phyloP scores from a whole-genome alignment of 2,888 invertebrate species.

The Meghimatium bilineatum region DNA sequence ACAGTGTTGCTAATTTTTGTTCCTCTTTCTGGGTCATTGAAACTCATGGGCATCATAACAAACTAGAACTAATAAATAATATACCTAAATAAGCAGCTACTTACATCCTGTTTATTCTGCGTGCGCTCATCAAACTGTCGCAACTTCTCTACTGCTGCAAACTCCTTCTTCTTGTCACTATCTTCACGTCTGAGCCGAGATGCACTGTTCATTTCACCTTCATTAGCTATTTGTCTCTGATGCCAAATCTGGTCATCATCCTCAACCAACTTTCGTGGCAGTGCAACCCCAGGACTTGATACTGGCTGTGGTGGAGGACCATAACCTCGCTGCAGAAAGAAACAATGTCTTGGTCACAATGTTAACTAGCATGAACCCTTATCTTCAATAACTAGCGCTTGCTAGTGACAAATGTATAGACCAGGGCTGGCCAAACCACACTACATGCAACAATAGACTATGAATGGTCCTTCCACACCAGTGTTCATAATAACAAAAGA shows the following conservation, averaged over 20 bases:
- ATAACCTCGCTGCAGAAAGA: constrained; percentile 22
- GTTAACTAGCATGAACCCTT: too few species aligned
- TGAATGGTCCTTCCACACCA: too few species aligned
- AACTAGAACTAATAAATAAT: too few species aligned
- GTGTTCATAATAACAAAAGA: too few species aligned
- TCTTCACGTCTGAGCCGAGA: constrained; percentile 86
- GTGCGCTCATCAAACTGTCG: constrained; percentile 83
- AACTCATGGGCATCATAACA: too few species aligned
- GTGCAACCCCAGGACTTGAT: constrained; percentile 51
- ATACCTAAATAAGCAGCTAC: neutral
- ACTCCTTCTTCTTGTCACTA: constrained; percentile 75
- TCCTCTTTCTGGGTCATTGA: too few species aligned
- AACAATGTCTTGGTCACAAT: neutral
- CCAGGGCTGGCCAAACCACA: too few species aligned
- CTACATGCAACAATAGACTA: neutral
- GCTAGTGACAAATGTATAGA: too few species aligned
- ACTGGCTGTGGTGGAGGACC: constrained; percentile 49
- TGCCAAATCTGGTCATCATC: constrained; percentile 85
- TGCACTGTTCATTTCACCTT: constrained; percentile 79
- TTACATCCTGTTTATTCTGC: constrained; percentile 79
- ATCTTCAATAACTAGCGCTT: too few species aligned
- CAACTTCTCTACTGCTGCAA: constrained; percentile 83
- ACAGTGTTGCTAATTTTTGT: too few species aligned
- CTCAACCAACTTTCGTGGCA: constrained; percentile 55
- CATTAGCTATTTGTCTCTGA: constrained; percentile 84